phyloP scores from a whole-genome alignment of 2,113 vertebrate genomes.

The Lucifuga dentata region DNA sequence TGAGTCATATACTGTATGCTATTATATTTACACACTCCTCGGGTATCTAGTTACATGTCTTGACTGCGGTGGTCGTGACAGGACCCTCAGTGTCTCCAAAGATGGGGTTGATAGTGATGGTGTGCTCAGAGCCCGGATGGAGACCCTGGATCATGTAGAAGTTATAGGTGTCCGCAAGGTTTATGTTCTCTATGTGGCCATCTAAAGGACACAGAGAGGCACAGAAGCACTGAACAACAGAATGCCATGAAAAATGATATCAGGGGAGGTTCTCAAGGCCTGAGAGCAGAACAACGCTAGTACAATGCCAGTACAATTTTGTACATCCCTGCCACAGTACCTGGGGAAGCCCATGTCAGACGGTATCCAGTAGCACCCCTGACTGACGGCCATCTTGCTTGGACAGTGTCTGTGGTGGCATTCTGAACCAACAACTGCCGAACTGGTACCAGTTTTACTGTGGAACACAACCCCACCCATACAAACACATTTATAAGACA shows the following conservation, averaged over 20 bases:
- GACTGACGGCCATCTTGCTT: constrained; percentile 86
- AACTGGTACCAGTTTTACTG: constrained; percentile 88
- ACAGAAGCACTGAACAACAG: not conserved
- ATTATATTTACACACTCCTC: no score
- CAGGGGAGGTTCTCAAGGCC: no score
- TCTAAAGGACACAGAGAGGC: constrained; percentile 72
- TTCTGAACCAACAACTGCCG: constrained; percentile 86
- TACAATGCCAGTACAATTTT: no score
- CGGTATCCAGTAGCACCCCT: constrained; percentile 89
- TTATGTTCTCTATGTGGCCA: constrained; percentile 87
- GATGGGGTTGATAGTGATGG: constrained; percentile 88
- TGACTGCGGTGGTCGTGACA: constrained; percentile 72
- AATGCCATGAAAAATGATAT: not conserved
- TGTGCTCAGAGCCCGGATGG: constrained; percentile 82
- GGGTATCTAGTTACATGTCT: constrained; percentile 82
- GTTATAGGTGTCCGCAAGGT: constrained; percentile 83
- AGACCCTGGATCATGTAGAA: constrained; percentile 93
- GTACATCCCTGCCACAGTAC: no score
- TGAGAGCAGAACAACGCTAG: no score
- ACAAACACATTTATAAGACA: not conserved
- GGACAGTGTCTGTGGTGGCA: constrained; percentile 86
- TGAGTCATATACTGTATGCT: no score
- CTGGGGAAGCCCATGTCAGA: constrained; percentile 88
- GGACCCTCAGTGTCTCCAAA: constrained; percentile 89
- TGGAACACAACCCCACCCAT: constrained; percentile 22